Base-by-base conservation (phyloP, 2,888 invertebrate species). In the Drosophila eohydei region DNA sequence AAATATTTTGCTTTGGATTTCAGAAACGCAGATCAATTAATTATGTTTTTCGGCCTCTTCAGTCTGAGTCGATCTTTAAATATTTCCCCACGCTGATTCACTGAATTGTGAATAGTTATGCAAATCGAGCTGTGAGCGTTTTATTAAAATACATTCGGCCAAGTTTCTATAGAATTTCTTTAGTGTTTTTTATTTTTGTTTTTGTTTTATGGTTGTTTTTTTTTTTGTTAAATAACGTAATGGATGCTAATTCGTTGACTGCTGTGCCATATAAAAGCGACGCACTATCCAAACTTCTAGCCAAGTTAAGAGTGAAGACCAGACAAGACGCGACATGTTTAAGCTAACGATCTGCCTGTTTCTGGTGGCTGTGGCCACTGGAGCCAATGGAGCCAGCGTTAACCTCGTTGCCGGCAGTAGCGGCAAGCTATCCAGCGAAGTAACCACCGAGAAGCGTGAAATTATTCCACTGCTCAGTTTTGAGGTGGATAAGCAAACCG, bases 231-330 rank as follows among this genome's bases (percentile, higher is more conserved):
- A 62, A 69, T 82, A 83, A 74, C 83, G 77, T 83, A 84, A 89
- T 76, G 71, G 81, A 88, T 88, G 90, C 81, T 90, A 90, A 88
- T 86, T 85, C 16, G 76, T 63, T 69, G 67, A 60, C 62, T 36
- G 60, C 71, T 73, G 71, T 62, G 68, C 78, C 83, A 88, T 91
- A 92, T 88, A 91, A 92, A 91, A 88, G 83, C 78, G 63, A 28
- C 50, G 52, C n/a, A 36, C 26, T 43, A 2, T 2, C 16, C 69
- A 61, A 41, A 52, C 73, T 70, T 71, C 71, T 75, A 64, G 69
- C 60, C 74, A 89, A 81, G 81, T 78, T 55, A 50, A 65, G 66
- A 70, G 51, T 21, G 26, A 52, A 40, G 54, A 54, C 61, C 57
- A 74, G 61, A 46, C 71, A 74, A 51, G 54, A 46, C 74, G 44